A percentile compares a stretch with the other conserved stretches of the same genome.
Conservation (phyloP, 2,888 invertebrate species). For the Clepsis dumicolana region DNA sequence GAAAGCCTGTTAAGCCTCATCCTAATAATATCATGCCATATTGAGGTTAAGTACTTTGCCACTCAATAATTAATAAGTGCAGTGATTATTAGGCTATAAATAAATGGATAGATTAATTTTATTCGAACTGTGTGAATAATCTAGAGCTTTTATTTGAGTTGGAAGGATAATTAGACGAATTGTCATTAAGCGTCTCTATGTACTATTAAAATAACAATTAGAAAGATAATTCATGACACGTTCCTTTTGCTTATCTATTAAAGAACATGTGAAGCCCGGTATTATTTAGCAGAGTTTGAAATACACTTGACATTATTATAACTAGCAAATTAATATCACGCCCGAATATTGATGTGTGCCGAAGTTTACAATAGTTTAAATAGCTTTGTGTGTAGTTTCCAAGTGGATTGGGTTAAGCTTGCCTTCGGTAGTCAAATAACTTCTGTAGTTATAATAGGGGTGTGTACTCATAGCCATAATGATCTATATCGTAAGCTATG, state of each 20-base stretch:
- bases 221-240: too few relatives aligned
- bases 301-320: conserved; percentile 26
- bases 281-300: conserved; percentile 15
- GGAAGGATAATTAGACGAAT: neutral
- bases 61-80: conserved; percentile 3
- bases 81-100: conserved; percentile 2
- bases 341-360: conserved; percentile 40
- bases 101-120: neutral
- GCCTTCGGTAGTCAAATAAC: conserved; percentile 35
- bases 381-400: conserved; percentile 44
- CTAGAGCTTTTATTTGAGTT: neutral
- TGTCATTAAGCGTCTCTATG: too few relatives aligned
- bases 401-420: conserved; percentile 36
- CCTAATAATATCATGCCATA: neutral
- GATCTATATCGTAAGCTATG: neutral
- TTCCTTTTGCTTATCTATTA: neutral
- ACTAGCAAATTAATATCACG: conserved; percentile 39
- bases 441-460: conserved; percentile 22
- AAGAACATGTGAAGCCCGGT: neutral
- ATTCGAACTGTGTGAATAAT: neutral
- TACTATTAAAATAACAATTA: too few relatives aligned
- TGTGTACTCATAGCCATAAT: neutral
- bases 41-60: neutral
- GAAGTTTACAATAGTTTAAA: conserved; percentile 47
- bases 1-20: neutral